These are phyloP conservation scores for Pachycephus smyrnensis DNA, from an alignment of 2,888 invertebrate species.

Conservation along the genomic window DNA sequence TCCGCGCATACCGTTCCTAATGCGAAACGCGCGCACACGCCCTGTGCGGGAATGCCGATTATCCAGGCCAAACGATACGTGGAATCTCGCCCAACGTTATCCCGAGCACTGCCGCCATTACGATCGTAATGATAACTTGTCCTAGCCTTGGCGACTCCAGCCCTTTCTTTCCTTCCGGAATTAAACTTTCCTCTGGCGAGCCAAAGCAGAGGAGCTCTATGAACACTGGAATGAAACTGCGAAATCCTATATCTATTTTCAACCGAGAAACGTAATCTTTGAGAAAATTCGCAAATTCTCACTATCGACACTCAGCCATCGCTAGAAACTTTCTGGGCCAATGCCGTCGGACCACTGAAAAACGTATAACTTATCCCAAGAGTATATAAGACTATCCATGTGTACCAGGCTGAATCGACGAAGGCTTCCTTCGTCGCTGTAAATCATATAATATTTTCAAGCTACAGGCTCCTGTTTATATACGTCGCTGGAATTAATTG, in stretches of 20 bases:
- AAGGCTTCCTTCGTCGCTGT: neutral
- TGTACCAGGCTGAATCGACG: neutral
- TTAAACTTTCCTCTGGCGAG: neutral
- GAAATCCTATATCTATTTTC: neutral
- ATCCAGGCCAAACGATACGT: constrained; percentile 19
- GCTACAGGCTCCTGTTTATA: constrained; percentile 22
- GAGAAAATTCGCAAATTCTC: neutral
- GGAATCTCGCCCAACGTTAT: neutral
- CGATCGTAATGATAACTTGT: neutral
- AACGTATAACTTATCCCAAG: constrained; percentile 1
- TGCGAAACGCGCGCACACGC: constrained; percentile 44
- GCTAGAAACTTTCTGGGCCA: neutral
- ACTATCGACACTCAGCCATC: neutral
- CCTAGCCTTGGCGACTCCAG: neutral
- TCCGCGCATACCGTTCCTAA: constrained; percentile 51
- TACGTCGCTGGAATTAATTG: constrained; percentile 44
- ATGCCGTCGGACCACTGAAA: neutral
- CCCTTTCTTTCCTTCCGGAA: neutral
- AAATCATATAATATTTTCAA: constrained; percentile 2
- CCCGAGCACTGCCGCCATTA: neutral
- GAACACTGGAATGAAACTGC: neutral
- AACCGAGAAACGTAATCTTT: neutral
- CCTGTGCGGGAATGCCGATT: constrained; percentile 45
- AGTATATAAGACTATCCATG: constrained; percentile 1
- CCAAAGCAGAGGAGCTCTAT: neutral